These are phyloP conservation scores for Pseudonaja textilis DNA, from an alignment of 2,113 vertebrate species.

Conservation along the genomic window DNA sequence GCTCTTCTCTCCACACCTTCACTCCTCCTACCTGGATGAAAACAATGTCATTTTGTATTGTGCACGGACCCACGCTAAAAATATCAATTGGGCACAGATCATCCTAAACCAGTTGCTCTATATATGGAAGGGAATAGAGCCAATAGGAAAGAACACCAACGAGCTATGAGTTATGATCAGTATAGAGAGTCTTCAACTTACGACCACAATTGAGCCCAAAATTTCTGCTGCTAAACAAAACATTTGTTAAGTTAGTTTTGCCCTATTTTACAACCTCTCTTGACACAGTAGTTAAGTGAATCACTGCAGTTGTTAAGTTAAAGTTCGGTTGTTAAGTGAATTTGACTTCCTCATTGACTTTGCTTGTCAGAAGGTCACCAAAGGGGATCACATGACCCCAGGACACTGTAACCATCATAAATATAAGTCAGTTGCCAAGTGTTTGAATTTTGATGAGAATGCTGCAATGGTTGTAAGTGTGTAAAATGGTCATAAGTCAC, in stretches of 20 bases:
- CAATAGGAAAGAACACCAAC: neutral
- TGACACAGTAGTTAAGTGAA: neutral
- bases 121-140: neutral
- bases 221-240: neutral
- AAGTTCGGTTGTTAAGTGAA: neutral
- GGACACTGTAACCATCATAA: neutral
- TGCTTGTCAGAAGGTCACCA: neutral
- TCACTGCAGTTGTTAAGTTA: neutral
- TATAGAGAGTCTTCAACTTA: neutral
- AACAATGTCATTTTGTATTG: neutral
- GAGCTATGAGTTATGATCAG: neutral
- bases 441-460: neutral
- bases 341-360: neutral
- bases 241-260: neutral
- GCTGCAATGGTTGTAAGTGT: neutral
- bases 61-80: neutral
- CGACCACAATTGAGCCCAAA: neutral
- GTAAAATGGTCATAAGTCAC: neutral
- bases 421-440: neutral
- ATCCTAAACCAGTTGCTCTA: neutral
- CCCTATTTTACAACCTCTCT: neutral
- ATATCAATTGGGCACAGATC: neutral
- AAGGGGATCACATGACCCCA: neutral
- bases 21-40: neutral
- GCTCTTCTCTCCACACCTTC: neutral